phyloP scores from a whole-genome alignment of 2,113 vertebrate genomes.

The Protobothrops mucrosquamatus region DNA sequence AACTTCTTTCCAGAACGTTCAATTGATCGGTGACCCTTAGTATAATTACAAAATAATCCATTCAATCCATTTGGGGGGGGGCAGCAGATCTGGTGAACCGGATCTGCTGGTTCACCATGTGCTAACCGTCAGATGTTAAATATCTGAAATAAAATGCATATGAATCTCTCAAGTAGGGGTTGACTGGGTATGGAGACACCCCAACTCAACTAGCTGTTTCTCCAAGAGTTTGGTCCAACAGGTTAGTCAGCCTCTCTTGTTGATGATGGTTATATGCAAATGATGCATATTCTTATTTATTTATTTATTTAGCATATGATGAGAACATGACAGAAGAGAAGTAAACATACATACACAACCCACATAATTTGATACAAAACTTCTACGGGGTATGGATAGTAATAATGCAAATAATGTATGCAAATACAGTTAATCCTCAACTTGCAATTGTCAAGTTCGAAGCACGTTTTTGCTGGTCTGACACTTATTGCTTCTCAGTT shows the following conservation, averaged over 20 bases:
- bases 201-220: not conserved
- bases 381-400: too few relatives aligned
- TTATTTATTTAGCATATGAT: too few relatives aligned
- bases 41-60: not conserved
- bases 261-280: not conserved
- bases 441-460: too few relatives aligned
- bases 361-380: too few relatives aligned
- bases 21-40: not conserved
- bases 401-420: too few relatives aligned
- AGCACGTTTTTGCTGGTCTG: too few relatives aligned
- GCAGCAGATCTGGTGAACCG: not conserved
- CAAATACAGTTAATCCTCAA: too few relatives aligned
- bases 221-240: not conserved
- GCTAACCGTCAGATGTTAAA: not conserved
- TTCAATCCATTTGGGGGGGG: not conserved
- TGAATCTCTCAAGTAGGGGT: not conserved
- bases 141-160: not conserved
- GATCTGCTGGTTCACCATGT: not conserved
- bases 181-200: not conserved
- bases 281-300: too few relatives aligned
- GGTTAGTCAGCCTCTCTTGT: not conserved
- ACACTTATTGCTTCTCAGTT: too few relatives aligned
- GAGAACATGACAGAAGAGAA: too few relatives aligned
- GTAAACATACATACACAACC: too few relatives aligned
- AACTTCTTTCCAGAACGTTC: not conserved